These are phyloP conservation scores for Picathartes gymnocephalus DNA, from an alignment of 2,113 vertebrate species.

Conservation along the genomic window DNA sequence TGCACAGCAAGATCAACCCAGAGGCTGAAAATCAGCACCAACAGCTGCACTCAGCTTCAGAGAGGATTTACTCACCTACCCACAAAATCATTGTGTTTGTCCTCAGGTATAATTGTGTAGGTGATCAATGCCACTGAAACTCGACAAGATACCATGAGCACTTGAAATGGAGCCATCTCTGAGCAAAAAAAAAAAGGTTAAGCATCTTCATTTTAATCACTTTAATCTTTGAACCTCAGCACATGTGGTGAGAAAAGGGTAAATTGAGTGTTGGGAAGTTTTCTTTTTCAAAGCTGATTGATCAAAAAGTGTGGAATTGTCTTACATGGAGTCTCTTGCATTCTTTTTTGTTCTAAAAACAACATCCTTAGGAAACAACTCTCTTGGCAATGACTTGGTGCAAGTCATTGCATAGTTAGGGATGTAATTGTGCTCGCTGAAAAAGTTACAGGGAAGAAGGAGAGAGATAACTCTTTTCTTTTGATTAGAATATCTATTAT, in stretches of 20 bases:
- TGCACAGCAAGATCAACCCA: not conserved
- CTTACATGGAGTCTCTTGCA: not conserved
- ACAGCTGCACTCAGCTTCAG: not conserved
- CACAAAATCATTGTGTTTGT: not conserved
- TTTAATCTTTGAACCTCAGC: not conserved
- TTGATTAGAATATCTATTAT: not conserved
- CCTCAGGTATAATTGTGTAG: not conserved
- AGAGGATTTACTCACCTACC: not conserved
- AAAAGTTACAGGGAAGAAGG: not conserved
- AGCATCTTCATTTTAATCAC: not conserved
- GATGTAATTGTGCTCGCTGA: not conserved
- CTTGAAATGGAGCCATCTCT: not conserved
- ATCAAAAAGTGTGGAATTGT: not conserved
- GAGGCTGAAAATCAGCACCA: not conserved
- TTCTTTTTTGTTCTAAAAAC: not conserved
- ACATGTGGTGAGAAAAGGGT: not conserved
- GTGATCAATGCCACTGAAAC: not conserved
- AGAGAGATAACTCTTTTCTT: not conserved
- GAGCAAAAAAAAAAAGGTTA: not conserved
- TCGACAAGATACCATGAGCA: not conserved
- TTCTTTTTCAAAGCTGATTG: not conserved
- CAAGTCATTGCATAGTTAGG: not conserved
- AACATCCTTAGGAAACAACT: not conserved
- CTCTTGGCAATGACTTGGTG: fast-evolving
- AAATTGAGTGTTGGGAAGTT: not conserved